phyloP scores from a whole-genome alignment of 2,888 invertebrate genomes.

The Onchidella celtica region DNA sequence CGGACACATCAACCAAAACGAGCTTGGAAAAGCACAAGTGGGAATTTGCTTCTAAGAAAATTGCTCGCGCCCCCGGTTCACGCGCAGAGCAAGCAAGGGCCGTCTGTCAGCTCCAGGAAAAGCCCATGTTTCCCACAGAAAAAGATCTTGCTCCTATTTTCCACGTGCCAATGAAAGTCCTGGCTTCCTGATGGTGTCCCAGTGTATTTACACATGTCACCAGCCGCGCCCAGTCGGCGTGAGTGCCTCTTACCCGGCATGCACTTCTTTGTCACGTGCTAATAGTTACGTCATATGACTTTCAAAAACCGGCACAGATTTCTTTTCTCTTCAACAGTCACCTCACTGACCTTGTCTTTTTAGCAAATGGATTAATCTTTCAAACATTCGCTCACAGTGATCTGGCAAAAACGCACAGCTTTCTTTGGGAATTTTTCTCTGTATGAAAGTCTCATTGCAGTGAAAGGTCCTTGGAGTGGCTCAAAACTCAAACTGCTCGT shows the following conservation, averaged over 20 bases:
- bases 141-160: slow-evolving; percentile 29
- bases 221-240: slow-evolving; percentile 30
- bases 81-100: slow-evolving; percentile 39
- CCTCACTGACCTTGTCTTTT: background rate
- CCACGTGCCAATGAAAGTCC: slow-evolving; percentile 32
- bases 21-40: slow-evolving; percentile 38
- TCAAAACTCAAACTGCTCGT: too few species aligned
- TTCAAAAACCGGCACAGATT: background rate
- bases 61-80: slow-evolving; percentile 42
- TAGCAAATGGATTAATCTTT: slow-evolving; percentile 31
- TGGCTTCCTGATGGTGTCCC: slow-evolving; percentile 33
- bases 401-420: background rate
- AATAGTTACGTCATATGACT: slow-evolving; percentile 35
- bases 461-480: background rate
- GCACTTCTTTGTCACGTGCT: slow-evolving; percentile 33
- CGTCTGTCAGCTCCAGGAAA: slow-evolving; percentile 41
- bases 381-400: background rate
- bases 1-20: slow-evolving; percentile 28
- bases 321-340: background rate
- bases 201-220: slow-evolving; percentile 35
- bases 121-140: slow-evolving; percentile 33
- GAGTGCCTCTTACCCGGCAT: slow-evolving; percentile 29
- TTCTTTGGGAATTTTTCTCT: background rate
- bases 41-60: slow-evolving; percentile 44
- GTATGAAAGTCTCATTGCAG: background rate